Evolutionary conservation across 2,113 vertebrate genomes (phyloP), one percentile per base, ranked within the genome.

Genomic region (Gila orcuttii): DNA sequence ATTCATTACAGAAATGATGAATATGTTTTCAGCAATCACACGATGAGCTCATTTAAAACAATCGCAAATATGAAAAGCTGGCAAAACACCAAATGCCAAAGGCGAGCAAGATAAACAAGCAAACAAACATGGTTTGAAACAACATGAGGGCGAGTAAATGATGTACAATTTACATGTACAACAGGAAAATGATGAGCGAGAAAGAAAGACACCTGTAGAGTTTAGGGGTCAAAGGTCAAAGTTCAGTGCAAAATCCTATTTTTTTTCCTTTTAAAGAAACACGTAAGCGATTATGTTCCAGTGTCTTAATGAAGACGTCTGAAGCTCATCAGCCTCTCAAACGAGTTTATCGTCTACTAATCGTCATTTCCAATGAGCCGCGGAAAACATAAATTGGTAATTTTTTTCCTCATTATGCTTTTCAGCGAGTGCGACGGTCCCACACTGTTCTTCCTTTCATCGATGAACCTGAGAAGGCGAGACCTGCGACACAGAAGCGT

Each of bases 401-500:
- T 73, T 83, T 83, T 9, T 79, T 84, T 64, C 55, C 33, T 45
- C 73, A 73, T 85, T 55, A 84, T 71, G 10, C 50, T 84, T 83
- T 82, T 28, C 0, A 36, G 19, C 2, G 55, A 57, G 19, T 42
- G 2, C 1, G 39, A 42, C 39, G 39, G 39, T 57, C 21, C 19
- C 55, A 2, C 55, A 57, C 55, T 21, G 19, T 8, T 57, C 55
- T 39, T 39, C 68, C 3, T 60, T 57, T 77, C 82, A 66, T 25
- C 19, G 39, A 0, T 31, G 84, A 89, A 84, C 60, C 57, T 76
- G 75, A 74, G 50, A 42, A n/a, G 39, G 11, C 55, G 2, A 23
- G 59, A 69, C 28, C 33, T 13, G 60, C 39, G 79, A 84, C 87
- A 88, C 79, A 82, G 78, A 88, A 88, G 84, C 4, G 28, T 47